Percentiles rank a stretch among this genome's conserved stretches.
Conservation (phyloP, 2,797 vertebrate species). For the Rousettus madagascariensis region DNA sequence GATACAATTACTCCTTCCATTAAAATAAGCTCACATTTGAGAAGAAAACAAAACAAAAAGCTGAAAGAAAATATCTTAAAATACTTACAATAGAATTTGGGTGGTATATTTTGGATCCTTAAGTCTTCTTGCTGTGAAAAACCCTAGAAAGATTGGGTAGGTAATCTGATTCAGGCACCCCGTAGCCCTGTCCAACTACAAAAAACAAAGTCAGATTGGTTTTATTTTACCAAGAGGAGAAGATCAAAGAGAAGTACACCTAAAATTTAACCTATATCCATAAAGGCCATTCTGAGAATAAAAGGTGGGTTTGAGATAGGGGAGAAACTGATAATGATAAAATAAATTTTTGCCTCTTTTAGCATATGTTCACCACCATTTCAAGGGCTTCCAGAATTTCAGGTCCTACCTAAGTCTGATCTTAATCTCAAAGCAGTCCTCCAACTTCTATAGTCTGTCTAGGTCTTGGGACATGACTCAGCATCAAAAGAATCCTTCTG, state of each 20-base stretch:
- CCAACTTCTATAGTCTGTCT: not conserved
- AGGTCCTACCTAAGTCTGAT: not conserved
- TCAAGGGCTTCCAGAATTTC: not conserved
- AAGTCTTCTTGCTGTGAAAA: not conserved
- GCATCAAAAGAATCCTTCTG: not conserved
- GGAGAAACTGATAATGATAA: not conserved
- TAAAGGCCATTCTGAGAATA: not conserved
- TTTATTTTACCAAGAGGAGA: not conserved
- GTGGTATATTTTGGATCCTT: not conserved
- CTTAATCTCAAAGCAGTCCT: not conserved
- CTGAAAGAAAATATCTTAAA: not conserved
- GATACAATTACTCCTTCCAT: not conserved
- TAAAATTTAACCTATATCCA: not conserved
- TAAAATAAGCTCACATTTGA: not conserved
- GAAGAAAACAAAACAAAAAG: not conserved
- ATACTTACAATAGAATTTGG: not conserved
- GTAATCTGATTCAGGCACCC: not conserved
- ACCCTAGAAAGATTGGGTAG: accelerated
- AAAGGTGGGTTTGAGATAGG: not conserved
- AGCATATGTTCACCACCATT: not conserved
- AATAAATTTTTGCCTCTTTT: not conserved
- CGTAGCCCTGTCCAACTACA: not conserved
- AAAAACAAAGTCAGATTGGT: not conserved
- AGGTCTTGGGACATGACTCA: not conserved
- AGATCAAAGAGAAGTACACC: not conserved